Evolutionary conservation across 2,113 vertebrate species (phyloP), one percentile per base, ranked within the genome.

Genomic region (Clarias gariepinus): DNA sequence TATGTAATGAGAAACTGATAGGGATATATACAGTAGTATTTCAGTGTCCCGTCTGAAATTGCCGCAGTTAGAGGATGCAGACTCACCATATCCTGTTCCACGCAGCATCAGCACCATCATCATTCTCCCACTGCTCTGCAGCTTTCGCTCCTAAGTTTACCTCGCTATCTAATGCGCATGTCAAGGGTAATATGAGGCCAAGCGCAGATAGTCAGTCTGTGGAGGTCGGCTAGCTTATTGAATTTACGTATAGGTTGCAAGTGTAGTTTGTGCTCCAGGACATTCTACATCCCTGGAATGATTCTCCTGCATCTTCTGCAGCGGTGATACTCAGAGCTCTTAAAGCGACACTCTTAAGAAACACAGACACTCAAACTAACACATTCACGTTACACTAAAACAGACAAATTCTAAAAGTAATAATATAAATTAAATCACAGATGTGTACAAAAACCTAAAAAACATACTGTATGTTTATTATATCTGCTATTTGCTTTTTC

Each of bases 31-130:
- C 47, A 47, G 7, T 7, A 47, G 47, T 16, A 8, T 16, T 18
- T n/a, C 64, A 81, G 8, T 60, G 58, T 36, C 9, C 23, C 3
- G 36, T 68, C 1, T 61, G 18, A 81, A 41, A 81, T 21, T 83
- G 83, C 53, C 82, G 82, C 82, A 84, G 30, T 73, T 68, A 28
- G 41, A 21, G 41, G 23, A 28, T 30, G 57, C 57, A 41, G 57
- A 83, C 81, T 74, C 69, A 73, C 68, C 83, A 18, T 69, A 74
- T 84, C 83, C 83, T 60, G 83, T 25, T 69, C 47, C 25, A 30
- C 18, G 47, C 81, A 66, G 81, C 61, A 53, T 83, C 81, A 68
- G 81, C 81, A 83, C 41, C 81, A 82, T 53, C 53, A 58, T 41
- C 33, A 16, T 3, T 83, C 63, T 55, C 81, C 64, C n/a, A 74